Percentiles rank a stretch among this genome's conserved stretches.
These are phyloP conservation scores for Acleris sparsana DNA, from an alignment of 2,888 invertebrate species.

Conservation along the genomic window DNA sequence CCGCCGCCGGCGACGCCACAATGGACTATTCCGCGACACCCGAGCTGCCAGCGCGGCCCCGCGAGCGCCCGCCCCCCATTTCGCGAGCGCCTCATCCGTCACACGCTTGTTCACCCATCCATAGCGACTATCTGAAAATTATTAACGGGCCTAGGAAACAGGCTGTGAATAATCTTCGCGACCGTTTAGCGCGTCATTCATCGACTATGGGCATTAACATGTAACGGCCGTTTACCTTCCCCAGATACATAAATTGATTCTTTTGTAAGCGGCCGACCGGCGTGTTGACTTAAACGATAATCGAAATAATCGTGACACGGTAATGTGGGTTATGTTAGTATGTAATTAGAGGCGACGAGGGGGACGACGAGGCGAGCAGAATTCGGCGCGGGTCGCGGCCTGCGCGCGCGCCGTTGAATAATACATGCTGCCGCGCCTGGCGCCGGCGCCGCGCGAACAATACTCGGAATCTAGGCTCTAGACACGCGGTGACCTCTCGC, in stretches of 20 bases:
- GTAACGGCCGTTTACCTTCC: slow-evolving; percentile 29
- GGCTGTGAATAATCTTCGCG: slow-evolving; percentile 6
- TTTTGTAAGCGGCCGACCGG: slow-evolving; percentile 48
- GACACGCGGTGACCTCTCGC: slow-evolving; percentile 40
- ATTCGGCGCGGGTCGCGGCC: slow-evolving; percentile 74
- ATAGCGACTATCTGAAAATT: slow-evolving; percentile 1
- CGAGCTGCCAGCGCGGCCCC: slow-evolving; percentile 65
- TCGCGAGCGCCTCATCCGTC: slow-evolving; percentile 32
- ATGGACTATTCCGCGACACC: slow-evolving; percentile 74
- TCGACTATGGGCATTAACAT: slow-evolving; percentile 7
- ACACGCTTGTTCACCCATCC: slow-evolving; percentile 4
- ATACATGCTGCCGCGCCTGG: slow-evolving; percentile 65
- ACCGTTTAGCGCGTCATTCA: slow-evolving; percentile 18
- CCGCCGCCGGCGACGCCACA: slow-evolving; percentile 52
- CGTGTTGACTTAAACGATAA: slow-evolving; percentile 63
- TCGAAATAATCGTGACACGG: slow-evolving; percentile 64
- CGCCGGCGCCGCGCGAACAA: slow-evolving; percentile 59
- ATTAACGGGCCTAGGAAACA: not conserved
- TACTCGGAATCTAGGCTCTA: slow-evolving; percentile 64
- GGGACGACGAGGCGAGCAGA: slow-evolving; percentile 65
- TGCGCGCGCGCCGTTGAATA: slow-evolving; percentile 63
- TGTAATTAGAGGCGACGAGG: slow-evolving; percentile 71
- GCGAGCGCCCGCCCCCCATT: slow-evolving; percentile 50
- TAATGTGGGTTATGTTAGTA: slow-evolving; percentile 72
- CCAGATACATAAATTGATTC: slow-evolving; percentile 40